These are phyloP conservation scores for Chunga burmeisteri DNA, from an alignment of 2,113 vertebrate genomes.

Conservation along the genomic window DNA sequence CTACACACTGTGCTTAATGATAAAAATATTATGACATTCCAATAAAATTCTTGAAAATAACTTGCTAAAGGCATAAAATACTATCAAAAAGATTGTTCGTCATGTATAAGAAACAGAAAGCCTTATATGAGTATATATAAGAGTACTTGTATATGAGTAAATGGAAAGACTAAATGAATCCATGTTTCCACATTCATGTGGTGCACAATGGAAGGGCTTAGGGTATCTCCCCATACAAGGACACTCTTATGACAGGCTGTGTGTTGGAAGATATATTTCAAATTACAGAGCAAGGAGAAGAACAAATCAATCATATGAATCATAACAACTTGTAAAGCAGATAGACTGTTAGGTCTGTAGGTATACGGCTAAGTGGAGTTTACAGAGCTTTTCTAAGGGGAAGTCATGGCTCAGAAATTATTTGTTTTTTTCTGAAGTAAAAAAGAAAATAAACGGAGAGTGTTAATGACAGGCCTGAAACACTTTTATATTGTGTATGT, in stretches of 20 bases:
- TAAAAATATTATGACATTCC: background rate
- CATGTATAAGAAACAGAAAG: background rate
- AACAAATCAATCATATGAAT: background rate
- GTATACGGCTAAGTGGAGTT: background rate
- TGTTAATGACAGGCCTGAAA: background rate
- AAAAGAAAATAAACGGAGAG: background rate
- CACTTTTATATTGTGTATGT: background rate
- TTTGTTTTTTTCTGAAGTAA: background rate
- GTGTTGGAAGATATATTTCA: background rate
- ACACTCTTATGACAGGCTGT: background rate
- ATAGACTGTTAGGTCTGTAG: background rate
- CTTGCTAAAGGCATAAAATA: background rate
- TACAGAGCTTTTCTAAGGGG: background rate
- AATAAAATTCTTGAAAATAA: background rate
- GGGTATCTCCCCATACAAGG: background rate
- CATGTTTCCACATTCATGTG: background rate
- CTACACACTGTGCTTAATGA: background rate
- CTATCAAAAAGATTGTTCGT: background rate
- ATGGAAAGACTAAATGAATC: background rate
- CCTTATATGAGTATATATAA: background rate
- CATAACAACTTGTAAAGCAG: background rate
- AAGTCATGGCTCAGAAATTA: background rate
- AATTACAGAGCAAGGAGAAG: background rate
- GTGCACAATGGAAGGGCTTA: background rate
- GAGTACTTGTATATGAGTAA: background rate